Evolutionary conservation across 2,797 vertebrate genomes (phyloP), one percentile per base, ranked within the genome.

Genomic region (Pipistrellus pygmaeus): DNA sequence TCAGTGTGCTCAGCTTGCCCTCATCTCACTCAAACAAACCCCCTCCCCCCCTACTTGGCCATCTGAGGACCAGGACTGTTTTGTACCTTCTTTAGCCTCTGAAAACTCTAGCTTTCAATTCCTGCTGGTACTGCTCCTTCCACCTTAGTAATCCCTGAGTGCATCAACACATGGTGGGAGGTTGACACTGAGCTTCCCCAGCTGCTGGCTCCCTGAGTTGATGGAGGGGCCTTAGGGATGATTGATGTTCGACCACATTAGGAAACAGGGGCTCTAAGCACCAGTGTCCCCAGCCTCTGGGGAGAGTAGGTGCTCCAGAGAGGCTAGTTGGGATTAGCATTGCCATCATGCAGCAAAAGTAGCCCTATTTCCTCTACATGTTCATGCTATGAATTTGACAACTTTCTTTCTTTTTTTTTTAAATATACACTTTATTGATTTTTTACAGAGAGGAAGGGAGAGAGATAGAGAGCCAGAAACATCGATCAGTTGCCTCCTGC

Each of bases 21-120:
- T 77, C 18, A 13, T 17, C 30, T 53, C 3, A 25, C 38, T 9
- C 15, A 0, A 11, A 0, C 46, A 76, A 35, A 35, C 35, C 35
- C 35, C 35, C 86, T 20, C 9, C 8, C 6, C 3, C 53, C 1
- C 0, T 15, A 6, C 20, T 60, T 15, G 1, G 48, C 11, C 46
- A 11, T 32, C 57, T 46, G 53, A 71, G 17, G 55, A 64, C 51
- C 32, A 14, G 27, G 3, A 25, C 51, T 75, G 9, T 25, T 78
- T 66, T 18, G 17, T 13, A 35, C 3, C 3, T 48, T 85, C 80
- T 15, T 10, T 46, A 53, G 35, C 23, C 55, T 27, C 35, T 23
- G 86, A 62, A 2, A 18, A 44, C 44, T 68, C 32, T 83, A 69
- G 23, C 72, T 30, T 60, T 88, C 25, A 21, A 2, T 62, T 78